Base-by-base conservation (phyloP, 2,888 invertebrate genomes). In the Drosophila dives region DNA sequence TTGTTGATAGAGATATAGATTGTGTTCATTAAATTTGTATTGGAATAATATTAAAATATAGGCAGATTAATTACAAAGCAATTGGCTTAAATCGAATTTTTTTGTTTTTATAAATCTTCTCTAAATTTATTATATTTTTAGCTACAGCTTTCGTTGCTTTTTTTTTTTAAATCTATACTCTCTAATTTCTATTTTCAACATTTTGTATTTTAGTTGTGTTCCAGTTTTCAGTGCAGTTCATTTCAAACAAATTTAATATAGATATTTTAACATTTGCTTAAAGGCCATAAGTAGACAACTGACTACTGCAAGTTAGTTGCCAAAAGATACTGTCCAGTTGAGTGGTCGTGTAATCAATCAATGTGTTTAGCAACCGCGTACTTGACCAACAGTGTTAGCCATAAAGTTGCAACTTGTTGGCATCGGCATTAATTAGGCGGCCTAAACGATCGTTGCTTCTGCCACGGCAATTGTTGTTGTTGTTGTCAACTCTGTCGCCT, bases 401-500 rank as follows among this genome's bases (percentile, higher is more conserved):
- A 77, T 77, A 74, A 77, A 77, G 64, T 67, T 77, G 75, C 77
- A 70, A 77, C 80, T 77, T 59, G 80, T 71, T 80, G 81, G 81
- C 81, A 74, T 68, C 71, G 78, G 81, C 81, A 79, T 81, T 81
- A 79, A 81, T 81, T 78, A 81, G 72, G 79, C 77, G 64, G 76
- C 77, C 62, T 71, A 79, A 77, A 79, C 77, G 79, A 66, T 80
- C 58, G 67, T 75, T 38, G 56, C 36, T 50, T 60, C 42, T 77
- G 56, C 45, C 32, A 48, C 26, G 32, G 54, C 56, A 36, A 49
- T 26, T 54, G 64, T 56, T 64, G 23, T 56, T 64, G 23, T 23
- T 23, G 72, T 67, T 64, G 64, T 62, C 69, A 65, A 69, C 61
- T 59, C 42, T 50, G 67, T 53, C 53, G 68, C 69, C 70, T 75